Evolutionary conservation across 2,113 vertebrate genomes (phyloP).

Genomic region (Cranoglanis bouderius): DNA sequence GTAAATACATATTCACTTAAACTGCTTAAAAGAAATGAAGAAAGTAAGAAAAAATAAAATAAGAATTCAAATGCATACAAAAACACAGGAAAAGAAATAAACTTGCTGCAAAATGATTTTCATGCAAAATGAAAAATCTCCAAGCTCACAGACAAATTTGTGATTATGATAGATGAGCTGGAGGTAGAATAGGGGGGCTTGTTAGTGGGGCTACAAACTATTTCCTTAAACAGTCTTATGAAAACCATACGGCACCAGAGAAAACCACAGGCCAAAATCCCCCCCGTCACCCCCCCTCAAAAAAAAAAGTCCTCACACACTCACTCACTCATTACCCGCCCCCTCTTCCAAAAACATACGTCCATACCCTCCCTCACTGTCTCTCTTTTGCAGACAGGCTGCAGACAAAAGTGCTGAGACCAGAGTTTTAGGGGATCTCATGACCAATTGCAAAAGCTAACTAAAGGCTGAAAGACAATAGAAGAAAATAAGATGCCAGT

Average conservation of each 20-base stretch:
- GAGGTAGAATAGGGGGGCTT: slow-evolving; percentile 21
- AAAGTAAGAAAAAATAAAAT: background rate
- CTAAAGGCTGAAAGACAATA: background rate
- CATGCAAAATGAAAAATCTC: background rate
- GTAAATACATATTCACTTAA: background rate
- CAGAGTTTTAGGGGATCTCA: slow-evolving; percentile 18
- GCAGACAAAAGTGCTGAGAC: slow-evolving; percentile 50
- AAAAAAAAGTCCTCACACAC: slow-evolving; percentile 35
- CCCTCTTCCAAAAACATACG: slow-evolving; percentile 60
- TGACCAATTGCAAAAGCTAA: slow-evolving; percentile 21
- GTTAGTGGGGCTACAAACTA: slow-evolving; percentile 54
- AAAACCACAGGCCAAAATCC: slow-evolving; percentile 43
- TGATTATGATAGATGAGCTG: slow-evolving; percentile 31
- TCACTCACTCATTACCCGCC: slow-evolving; percentile 64
- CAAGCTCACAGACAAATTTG: slow-evolving; percentile 24
- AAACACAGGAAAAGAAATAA: slow-evolving; percentile 4
- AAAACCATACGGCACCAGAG: slow-evolving; percentile 62
- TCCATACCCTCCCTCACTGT: slow-evolving; percentile 54
- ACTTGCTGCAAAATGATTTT: slow-evolving; percentile 25
- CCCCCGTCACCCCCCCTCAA: slow-evolving; percentile 26
- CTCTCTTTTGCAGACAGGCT: slow-evolving; percentile 58
- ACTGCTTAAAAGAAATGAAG: background rate
- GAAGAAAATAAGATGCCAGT: slow-evolving; percentile 15
- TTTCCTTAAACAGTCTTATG: slow-evolving; percentile 64
- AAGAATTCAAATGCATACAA: background rate